Percentiles rank a stretch among this genome's conserved stretches.
Evolutionary conservation across 35 echinoderm and acorn worm species (phyloP).

Genomic region (Amphiura filiformis): DNA sequence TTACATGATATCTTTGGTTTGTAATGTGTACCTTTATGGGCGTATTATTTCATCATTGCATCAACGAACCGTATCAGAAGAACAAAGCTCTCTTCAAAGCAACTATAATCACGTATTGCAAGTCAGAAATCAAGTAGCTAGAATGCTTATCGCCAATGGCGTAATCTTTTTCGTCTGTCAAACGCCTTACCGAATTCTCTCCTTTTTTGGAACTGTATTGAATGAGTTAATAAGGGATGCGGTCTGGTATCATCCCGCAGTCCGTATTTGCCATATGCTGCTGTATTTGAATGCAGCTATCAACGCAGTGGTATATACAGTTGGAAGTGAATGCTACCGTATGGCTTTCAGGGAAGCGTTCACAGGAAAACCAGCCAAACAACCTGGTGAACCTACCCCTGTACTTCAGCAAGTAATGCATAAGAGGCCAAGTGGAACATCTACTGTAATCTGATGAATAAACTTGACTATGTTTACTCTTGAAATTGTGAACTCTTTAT

Average conservation of each 20-base stretch:
- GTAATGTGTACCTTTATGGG: background rate
- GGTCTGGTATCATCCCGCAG: background rate
- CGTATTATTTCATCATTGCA: background rate
- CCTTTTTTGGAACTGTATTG: background rate
- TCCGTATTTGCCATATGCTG: background rate
- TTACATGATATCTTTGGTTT: background rate
- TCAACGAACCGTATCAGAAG: background rate
- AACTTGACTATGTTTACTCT: too few species aligned
- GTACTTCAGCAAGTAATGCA: background rate
- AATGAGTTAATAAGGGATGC: background rate
- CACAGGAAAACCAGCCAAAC: background rate
- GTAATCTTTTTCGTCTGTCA: background rate
- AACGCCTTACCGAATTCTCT: background rate
- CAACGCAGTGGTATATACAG: slow-evolving; percentile 60
- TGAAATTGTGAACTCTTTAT: too few species aligned
- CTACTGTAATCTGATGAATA: background rate
- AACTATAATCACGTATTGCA: background rate
- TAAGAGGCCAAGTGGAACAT: background rate
- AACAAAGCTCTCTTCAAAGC: background rate
- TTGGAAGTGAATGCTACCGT: slow-evolving; percentile 49
- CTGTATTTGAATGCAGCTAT: slow-evolving; percentile 63
- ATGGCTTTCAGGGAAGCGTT: slow-evolving; percentile 53
- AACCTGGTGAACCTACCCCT: background rate
- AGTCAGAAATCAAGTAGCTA: background rate
- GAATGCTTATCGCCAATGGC: background rate